A percentile compares a stretch with the other conserved stretches of the same genome.
Evolutionary conservation across 2,888 invertebrate species (phyloP).

Genomic region (Pecten maximus): DNA sequence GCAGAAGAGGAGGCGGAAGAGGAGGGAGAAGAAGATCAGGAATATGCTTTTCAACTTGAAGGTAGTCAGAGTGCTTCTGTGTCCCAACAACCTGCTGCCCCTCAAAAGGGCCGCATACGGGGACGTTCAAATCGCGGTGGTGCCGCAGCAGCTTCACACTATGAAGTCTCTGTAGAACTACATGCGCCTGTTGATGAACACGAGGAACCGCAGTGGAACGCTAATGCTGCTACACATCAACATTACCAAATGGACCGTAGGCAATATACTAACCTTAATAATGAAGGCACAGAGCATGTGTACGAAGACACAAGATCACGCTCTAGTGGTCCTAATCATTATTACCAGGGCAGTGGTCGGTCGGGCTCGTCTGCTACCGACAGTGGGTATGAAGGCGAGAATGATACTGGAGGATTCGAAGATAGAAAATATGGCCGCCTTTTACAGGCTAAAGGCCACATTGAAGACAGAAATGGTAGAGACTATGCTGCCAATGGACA

Average conservation of each 20-base stretch:
- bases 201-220: conserved; percentile 46
- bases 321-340: conserved; percentile 52
- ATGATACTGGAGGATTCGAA: neutral
- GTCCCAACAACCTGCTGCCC: neutral
- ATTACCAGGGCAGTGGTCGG: conserved; percentile 66
- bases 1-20: conserved; percentile 44
- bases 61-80: neutral
- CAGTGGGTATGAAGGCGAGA: conserved; percentile 64
- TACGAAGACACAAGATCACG: neutral
- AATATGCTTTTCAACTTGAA: conserved; percentile 11
- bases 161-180: conserved; percentile 62
- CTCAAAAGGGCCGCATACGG: conserved; percentile 11
- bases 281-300: neutral
- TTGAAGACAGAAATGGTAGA: neutral
- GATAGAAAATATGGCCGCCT: conserved; percentile 3
- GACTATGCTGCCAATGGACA: neutral
- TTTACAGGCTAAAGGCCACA: neutral
- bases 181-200: conserved; percentile 53
- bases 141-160: conserved; percentile 41
- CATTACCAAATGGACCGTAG: neutral
- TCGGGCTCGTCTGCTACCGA: conserved; percentile 63
- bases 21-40: conserved; percentile 35
- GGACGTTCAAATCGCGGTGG: conserved; percentile 57
- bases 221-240: neutral
- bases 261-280: neutral